Conservation (phyloP, 2,888 invertebrate genomes). For the Eupeodes latifasciatus region DNA sequence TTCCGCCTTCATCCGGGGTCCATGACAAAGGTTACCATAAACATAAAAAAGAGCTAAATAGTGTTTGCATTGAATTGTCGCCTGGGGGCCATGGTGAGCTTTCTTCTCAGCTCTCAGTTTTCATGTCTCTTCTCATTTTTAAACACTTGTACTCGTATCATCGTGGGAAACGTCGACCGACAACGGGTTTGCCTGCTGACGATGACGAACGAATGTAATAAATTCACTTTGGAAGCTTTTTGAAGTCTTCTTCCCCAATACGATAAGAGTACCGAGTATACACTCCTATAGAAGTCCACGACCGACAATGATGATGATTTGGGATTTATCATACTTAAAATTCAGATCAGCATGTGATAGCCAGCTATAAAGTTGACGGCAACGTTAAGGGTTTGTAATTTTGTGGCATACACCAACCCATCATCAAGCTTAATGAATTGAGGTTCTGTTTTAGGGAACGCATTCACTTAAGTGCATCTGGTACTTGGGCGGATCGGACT, state of each 20-base stretch:
- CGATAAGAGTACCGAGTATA: background rate
- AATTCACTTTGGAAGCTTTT: slow-evolving; percentile 43
- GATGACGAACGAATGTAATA: slow-evolving; percentile 2
- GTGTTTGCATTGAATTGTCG: slow-evolving; percentile 57
- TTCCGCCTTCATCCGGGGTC: slow-evolving; percentile 62
- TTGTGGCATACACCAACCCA: slow-evolving; percentile 56
- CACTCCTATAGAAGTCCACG: background rate
- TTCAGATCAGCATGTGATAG: slow-evolving; percentile 62
- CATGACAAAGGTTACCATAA: slow-evolving; percentile 59
- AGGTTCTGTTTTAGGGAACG: slow-evolving; percentile 66
- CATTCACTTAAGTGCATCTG: slow-evolving; percentile 75
- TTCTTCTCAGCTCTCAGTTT: background rate
- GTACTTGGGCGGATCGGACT: slow-evolving; percentile 57
- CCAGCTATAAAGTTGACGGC: slow-evolving; percentile 31
- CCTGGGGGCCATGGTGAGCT: slow-evolving; percentile 56
- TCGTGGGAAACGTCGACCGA: background rate
- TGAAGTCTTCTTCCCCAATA: slow-evolving; percentile 32
- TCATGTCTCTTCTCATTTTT: background rate
- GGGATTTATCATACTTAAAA: slow-evolving; percentile 63
- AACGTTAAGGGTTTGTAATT: slow-evolving; percentile 45
- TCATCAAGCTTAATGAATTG: slow-evolving; percentile 68
- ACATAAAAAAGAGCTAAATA: slow-evolving; percentile 43
- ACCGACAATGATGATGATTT: slow-evolving; percentile 41
- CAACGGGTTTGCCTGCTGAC: background rate
- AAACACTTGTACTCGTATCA: too few species aligned